Base-by-base conservation (phyloP, 1,140 invertebrate species). In the Cataglyphis hispanica region DNA sequence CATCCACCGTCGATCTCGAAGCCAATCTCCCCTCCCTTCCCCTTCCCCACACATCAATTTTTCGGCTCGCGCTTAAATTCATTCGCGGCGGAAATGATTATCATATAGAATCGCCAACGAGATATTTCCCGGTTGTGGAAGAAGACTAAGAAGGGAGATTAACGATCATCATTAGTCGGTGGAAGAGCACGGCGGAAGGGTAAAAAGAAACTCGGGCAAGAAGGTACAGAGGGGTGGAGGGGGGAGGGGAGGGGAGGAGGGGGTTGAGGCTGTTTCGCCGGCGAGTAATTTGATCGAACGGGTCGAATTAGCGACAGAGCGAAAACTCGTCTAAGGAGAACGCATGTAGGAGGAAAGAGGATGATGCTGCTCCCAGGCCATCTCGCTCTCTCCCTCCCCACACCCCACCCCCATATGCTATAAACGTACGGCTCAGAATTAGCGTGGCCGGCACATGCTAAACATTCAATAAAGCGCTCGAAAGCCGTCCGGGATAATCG, bases 391-490 rank as follows among this genome's bases (percentile, higher is more conserved):
- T 25, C 2, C 13, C 25, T 22, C 60, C 16, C 60, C 37, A 58
- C 37, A 58, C 5, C 40, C 66, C 53, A 31, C 34, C 74, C 78
- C 89, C 87, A 70, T 83, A 86, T 86, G 89, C 89, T 91, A 91
- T 91, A 91, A 91, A 83, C 89, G 89, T 66, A 70, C 77, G 19
- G 92, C 90, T 93, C 93, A 89, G 90, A 94, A 94, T 94, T 94
- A 94, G 93, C 92, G 92, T 93, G 86, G 92, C 92, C 90, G 90
- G 91, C 94, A 94, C 93, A 93, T 94, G 93, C 93, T 94, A 93
- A 94, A 93, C 93, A 92, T 93, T 94, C 91, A 90, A 93, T 94
- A 94, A 94, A 94, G 89, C 91, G 93, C 90, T 91, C 92, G 92
- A 93, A 93, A 93, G 91, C 92, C 91, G 93, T 92, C 91, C 91